Base-by-base conservation (phyloP, 1,140 invertebrate genomes). In the Drosophila teissieri region DNA sequence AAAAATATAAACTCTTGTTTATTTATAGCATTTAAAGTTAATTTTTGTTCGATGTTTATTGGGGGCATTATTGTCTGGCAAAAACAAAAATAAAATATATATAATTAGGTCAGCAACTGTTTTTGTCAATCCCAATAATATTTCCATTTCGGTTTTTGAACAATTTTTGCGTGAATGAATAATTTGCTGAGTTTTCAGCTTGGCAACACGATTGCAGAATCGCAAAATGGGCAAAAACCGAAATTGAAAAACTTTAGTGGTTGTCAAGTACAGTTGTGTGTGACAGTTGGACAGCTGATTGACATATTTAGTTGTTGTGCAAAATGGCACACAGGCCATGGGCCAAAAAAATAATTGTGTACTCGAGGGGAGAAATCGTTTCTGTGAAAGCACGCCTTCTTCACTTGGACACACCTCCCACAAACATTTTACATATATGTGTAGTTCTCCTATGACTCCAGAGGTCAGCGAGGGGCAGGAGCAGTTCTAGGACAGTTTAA, bases 71-170 rank as follows among this genome's bases (percentile, higher is more conserved):
- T 57, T 14, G 45, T 40, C 37, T 73, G 70, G 24, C 53, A 22
- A 62, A 60, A 72, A 85, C 15, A 62, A 60, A 72, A 85, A 45
- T 77, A 67, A 49, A n/a, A 31, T 31, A 73, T 77, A 19, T 19
- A 45, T 83, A 88, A 88, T 88, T 88, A 67, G 83, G 83, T 88
- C 83, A 88, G 62, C 80, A 83, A 88, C 80, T 88, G 83, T 77
- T 88, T 88, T 88, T 88, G 83, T 83, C 83, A 88, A 62, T 89
- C 74, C 65, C 65, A 69, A 80, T 80, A 85, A 65, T 73, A 80
- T 73, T 68, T 63, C 85, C 39, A 44, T 53, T 39, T 69, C 36
- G 53, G 19, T 60, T 65, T 65, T 53, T 46, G 12, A 56, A 44
- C 46, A 37, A 46, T 69, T 79, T 78, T 49, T 46, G 39, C 3